Percentiles rank a stretch among this genome's conserved stretches.
Conservation (phyloP, 1,140 invertebrate species). For the Eupristina koningsbergeri region DNA sequence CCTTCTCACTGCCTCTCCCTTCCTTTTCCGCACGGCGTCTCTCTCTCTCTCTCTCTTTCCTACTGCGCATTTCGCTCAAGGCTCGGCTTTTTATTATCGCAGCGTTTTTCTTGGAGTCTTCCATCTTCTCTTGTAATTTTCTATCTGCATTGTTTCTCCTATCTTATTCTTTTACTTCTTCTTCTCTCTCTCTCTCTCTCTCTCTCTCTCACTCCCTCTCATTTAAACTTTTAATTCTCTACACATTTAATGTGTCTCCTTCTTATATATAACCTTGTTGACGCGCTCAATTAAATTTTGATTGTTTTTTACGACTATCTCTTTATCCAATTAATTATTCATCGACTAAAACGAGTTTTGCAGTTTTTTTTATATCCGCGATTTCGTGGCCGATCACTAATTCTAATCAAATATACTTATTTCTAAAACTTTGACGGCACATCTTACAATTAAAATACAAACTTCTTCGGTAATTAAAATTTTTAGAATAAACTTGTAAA, state of each 20-base stretch:
- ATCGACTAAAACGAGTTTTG: background rate
- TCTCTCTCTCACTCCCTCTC: background rate
- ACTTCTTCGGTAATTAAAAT: background rate
- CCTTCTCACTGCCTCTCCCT: background rate
- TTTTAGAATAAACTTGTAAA: background rate
- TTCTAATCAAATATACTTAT: background rate
- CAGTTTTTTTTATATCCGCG: background rate
- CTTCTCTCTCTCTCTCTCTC: background rate
- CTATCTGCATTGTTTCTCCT: constrained; percentile 9
- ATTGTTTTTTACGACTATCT: constrained; percentile 38
- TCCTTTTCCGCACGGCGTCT: background rate
- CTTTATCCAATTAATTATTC: constrained; percentile 44
- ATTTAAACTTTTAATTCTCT: background rate
- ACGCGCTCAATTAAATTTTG: constrained; percentile 43
- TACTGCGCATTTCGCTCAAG: background rate
- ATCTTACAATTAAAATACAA: background rate
- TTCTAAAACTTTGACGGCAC: background rate
- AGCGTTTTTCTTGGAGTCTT: constrained; percentile 1
- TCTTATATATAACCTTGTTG: background rate
- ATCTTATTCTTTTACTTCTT: no score
- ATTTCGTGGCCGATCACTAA: background rate
- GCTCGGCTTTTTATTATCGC: constrained; percentile 14
- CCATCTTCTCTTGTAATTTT: constrained; percentile 8
- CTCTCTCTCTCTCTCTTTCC: background rate
- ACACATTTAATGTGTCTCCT: constrained; percentile 1